Base-by-base conservation (phyloP, 92 coral and sea anemone species). In the Paragorgia papillata region DNA sequence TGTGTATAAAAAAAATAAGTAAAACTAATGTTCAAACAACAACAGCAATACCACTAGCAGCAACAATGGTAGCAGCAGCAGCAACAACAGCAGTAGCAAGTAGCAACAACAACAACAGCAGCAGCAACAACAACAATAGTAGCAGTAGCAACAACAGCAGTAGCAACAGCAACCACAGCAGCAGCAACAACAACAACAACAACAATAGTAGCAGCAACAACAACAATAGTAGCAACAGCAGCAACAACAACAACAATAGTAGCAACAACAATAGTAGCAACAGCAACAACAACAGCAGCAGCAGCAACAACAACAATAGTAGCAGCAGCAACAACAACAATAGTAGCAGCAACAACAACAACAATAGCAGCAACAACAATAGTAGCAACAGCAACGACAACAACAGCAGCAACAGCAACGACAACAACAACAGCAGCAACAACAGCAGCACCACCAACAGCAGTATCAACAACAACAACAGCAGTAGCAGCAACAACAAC, bases 341-440 rank as follows among this genome's bases (percentile, higher is more conserved):
- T n/a, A 51, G 17, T n/a, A 51, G 17, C n/a, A 51, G 4, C 58
- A 51, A 51, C 58, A 51, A 51, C 58, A 51, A 51, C 58, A 51
- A 51, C n/a, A 51, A 51, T 22, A 51, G 17, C 58, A 51, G 17
- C 58, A 51, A 17, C 58, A 51, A 51, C n/a, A 51, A 51, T n/a
- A 51, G 17, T n/a, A 51, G 17, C 58, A 51, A 51, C n/a, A 51
- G 17, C 58, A 51, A 22, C 26, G 17, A 22, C 58, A 51, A 51
- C n/a, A 51, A 51, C 58, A 22, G 17, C 58, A 51, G 17, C 20
- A 22, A 51, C 58, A 51, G n/a, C n/a, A 51, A 51, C 58, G 17
- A 51, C 58, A 51, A 51, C 58, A 51, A 22, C 17, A 51, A 22
- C 58, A 51, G 17, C 58, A 51, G 17, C 58, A 22, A 51, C 58